A percentile compares a stretch with the other conserved stretches of the same genome.
Evolutionary conservation across 2,113 vertebrate species (phyloP).

Genomic region (Monopterus albus): DNA sequence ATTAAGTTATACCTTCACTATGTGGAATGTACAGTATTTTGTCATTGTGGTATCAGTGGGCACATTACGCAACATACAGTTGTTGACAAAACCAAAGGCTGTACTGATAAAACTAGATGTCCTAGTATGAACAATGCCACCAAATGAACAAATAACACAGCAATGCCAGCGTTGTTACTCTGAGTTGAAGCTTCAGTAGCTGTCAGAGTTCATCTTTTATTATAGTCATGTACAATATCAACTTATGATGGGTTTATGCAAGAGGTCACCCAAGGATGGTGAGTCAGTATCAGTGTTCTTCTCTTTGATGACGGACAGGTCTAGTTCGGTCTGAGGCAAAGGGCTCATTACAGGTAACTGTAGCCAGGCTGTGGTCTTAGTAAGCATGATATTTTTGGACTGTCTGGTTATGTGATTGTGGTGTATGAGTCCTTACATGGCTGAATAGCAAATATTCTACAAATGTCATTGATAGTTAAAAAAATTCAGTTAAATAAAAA

Average conservation of each 20-base stretch:
- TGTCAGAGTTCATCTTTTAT: slow-evolving; percentile 30
- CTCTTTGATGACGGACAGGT: background rate
- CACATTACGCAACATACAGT: background rate
- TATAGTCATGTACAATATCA: slow-evolving; percentile 22
- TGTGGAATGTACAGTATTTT: background rate
- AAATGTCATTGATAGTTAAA: too few species aligned
- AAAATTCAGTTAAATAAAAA: too few species aligned
- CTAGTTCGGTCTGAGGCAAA: background rate
- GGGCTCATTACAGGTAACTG: slow-evolving; percentile 17
- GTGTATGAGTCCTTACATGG: background rate
- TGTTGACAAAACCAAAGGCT: background rate
- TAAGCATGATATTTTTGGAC: background rate
- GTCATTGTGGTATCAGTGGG: background rate
- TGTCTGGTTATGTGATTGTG: slow-evolving; percentile 33
- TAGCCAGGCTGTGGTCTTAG: slow-evolving; percentile 1
- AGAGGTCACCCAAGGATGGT: slow-evolving; percentile 38
- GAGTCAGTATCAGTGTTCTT: slow-evolving; percentile 7
- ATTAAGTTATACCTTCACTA: background rate
- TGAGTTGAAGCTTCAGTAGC: slow-evolving; percentile 3
- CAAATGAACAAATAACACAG: background rate
- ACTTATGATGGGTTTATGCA: slow-evolving; percentile 53
- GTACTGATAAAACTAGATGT: slow-evolving; percentile 5
- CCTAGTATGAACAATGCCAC: background rate
- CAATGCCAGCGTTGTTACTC: too few species aligned
- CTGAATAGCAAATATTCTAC: too few species aligned